Conservation (phyloP, 2,888 invertebrate genomes). For the Eucera pruinosa region DNA sequence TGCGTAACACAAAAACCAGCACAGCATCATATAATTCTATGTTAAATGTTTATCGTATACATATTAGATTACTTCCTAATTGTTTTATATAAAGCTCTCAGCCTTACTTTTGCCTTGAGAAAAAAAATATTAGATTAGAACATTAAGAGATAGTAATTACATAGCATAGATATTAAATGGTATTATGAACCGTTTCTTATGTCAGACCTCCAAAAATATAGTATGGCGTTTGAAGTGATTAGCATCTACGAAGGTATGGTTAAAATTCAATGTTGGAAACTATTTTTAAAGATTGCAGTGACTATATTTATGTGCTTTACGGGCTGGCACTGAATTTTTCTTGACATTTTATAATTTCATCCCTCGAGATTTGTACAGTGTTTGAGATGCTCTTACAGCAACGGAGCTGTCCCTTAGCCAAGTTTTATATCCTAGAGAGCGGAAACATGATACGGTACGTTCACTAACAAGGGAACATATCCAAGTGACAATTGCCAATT, state of each 20-base stretch:
- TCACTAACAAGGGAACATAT: too few species aligned
- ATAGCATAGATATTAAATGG: neutral
- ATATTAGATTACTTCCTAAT: too few species aligned
- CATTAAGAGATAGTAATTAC: neutral
- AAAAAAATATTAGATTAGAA: too few species aligned
- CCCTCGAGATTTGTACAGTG: neutral
- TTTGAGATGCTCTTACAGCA: neutral
- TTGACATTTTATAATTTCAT: constrained; percentile 21
- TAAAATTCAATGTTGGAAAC: neutral
- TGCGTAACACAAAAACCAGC: too few species aligned
- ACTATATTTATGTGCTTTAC: neutral
- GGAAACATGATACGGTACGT: neutral
- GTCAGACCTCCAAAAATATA: neutral
- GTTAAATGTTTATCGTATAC: too few species aligned
- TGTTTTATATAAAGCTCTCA: too few species aligned
- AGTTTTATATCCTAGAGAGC: neutral
- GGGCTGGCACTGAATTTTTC: neutral
- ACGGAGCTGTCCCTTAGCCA: neutral
- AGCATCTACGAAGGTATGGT: neutral
- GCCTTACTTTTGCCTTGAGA: too few species aligned
- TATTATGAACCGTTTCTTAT: neutral
- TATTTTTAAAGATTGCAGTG: neutral
- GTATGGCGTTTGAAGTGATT: neutral
- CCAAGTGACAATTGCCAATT: too few species aligned
- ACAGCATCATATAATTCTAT: too few species aligned